Base-by-base conservation (phyloP, 2,113 vertebrate genomes). In the Zingel zingel region DNA sequence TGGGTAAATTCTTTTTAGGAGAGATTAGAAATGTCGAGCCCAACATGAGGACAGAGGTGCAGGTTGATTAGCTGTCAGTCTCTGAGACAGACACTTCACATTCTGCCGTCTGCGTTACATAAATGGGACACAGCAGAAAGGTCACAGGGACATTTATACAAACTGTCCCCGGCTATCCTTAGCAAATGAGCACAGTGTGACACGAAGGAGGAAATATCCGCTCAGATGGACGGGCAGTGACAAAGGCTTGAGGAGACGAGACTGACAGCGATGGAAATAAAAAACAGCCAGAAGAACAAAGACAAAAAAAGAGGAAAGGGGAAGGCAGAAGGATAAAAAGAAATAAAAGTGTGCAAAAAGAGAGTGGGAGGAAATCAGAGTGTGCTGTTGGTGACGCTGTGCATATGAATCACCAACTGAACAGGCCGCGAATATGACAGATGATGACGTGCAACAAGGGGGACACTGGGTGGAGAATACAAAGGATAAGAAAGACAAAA, bases 71-170 rank as follows among this genome's bases (percentile, higher is more conserved):
- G 84, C 82, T 85, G 83, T 77, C 74, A 54, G 73, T 89, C 59
- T 77, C 75, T 5, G 4, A 83, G 75, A 82, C 79, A 71, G 83
- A 81, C 79, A 59, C 69, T 77, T 78, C 73, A 70, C 73, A 67
- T 86, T 91, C 78, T 51, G 78, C 81, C 67, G 54, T 70, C 82
- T 64, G 54, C 13, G 59, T 88, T 84, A 86, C 77, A 71, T 78
- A 91, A 89, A 85, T 47, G 78, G 74, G 79, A 88, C 67, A 30
- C n/a, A 36, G 71, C 82, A 56, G 84, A 90, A 86, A 92, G 90
- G 89, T 90, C 85, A 88, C 63, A 23, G 54, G 73, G 63, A 39
- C 79, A 85, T 86, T 87, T 65, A 86, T 67, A 86, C 89, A 89
- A 85, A 81, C 78, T 77, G 79, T 82, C 86, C 82, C 59, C 56